These are phyloP conservation scores for Megathymus violae DNA, from an alignment of 1,140 invertebrate genomes.

Conservation along the genomic window DNA sequence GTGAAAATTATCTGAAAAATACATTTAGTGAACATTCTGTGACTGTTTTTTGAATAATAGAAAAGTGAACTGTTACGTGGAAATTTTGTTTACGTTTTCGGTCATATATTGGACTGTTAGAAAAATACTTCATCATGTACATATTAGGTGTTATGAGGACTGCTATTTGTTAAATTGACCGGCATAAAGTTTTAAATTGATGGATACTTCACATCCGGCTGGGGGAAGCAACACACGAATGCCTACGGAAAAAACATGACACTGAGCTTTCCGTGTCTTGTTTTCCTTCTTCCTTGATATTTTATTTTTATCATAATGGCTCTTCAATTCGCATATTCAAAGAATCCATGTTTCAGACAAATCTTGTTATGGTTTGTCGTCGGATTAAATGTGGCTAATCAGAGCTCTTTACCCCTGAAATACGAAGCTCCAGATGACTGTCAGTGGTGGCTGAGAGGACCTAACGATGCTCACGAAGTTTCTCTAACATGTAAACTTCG, in stretches of 20 bases:
- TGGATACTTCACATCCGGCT: constrained; percentile 79
- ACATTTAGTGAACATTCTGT: constrained; percentile 31
- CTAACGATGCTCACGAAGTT: constrained; percentile 87
- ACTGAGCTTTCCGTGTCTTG: constrained; percentile 74
- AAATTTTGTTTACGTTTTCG: constrained; percentile 58
- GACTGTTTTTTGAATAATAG: constrained; percentile 37
- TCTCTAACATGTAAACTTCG: constrained; percentile 91
- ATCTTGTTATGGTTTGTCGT: constrained; percentile 77
- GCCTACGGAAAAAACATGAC: constrained; percentile 83
- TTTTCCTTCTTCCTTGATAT: constrained; percentile 81
- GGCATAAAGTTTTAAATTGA: constrained; percentile 79
- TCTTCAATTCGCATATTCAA: constrained; percentile 56
- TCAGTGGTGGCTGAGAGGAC: constrained; percentile 87
- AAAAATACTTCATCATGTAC: constrained; percentile 57
- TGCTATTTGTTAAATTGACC: constrained; percentile 62
- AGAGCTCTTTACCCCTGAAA: constrained; percentile 84
- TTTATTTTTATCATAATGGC: constrained; percentile 77
- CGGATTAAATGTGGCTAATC: constrained; percentile 76
- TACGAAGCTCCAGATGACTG: constrained; percentile 94
- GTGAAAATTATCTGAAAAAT: constrained; percentile 29
- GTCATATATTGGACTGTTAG: constrained; percentile 46
- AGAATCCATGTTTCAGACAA: constrained; percentile 62
- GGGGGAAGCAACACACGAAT: constrained; percentile 73
- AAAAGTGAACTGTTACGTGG: constrained; percentile 55
- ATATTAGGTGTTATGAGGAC: constrained; percentile 60